Evolutionary conservation across 2,113 vertebrate species (phyloP).

Genomic region (Myrmecobius fasciatus): DNA sequence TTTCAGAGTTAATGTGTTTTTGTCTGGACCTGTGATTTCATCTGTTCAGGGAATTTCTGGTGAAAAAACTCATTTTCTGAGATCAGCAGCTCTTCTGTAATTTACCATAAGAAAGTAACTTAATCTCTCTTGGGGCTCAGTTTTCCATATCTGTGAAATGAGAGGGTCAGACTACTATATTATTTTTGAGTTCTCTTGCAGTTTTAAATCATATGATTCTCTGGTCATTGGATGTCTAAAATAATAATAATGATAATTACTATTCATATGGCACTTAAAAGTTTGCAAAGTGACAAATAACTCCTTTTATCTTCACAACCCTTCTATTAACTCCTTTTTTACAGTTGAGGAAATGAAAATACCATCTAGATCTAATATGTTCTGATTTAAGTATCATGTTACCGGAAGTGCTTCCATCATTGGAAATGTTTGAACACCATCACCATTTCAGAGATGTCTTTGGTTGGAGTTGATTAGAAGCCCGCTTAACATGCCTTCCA

Average conservation of each 20-base stretch:
- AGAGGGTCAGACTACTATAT: neutral
- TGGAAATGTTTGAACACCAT: neutral
- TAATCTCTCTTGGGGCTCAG: neutral
- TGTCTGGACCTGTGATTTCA: neutral
- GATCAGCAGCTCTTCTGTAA: neutral
- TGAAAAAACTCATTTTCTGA: neutral
- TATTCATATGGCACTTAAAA: neutral
- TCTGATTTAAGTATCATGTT: neutral
- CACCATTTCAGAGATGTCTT: neutral
- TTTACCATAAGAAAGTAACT: neutral
- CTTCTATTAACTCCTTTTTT: neutral
- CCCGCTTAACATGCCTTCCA: neutral
- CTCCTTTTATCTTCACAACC: neutral
- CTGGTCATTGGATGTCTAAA: neutral
- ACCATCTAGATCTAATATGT: neutral
- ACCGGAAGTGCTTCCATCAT: neutral
- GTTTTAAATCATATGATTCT: neutral
- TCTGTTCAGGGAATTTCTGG: neutral
- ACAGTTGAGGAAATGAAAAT: neutral
- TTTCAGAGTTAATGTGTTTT: neutral
- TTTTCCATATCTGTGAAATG: neutral
- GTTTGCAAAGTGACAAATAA: neutral
- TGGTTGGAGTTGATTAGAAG: neutral
- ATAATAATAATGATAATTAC: neutral
- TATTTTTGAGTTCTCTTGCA: neutral